Base-by-base conservation (phyloP, 2,113 vertebrate genomes). In the Ailurus styani region DNA sequence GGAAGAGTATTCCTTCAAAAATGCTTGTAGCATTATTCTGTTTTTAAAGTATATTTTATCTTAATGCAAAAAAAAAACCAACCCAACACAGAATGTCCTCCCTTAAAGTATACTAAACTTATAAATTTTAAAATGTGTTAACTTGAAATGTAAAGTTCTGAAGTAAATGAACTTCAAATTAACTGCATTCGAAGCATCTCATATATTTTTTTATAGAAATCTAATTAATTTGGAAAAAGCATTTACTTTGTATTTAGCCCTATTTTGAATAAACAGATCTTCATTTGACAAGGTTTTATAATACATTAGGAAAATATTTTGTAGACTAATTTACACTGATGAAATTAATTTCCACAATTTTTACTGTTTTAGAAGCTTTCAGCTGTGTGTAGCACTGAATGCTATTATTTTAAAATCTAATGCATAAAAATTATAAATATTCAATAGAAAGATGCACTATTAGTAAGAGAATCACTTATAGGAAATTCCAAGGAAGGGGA, bases 1-100 rank as follows among this genome's bases (percentile, higher is more conserved):
- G 18, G 96, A 95, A 94, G 37, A 75, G 23, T 95, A 95, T 90
- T 97, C 88, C 72, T 96, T 97, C 92, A 98, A 96, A 68, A 97
- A 97, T 89, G 72, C 90, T 97, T 62, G 72, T 96, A 97, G 75
- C 29, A 97, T 73, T 77, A 93, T 89, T 93, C 34, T 91, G 47
- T 93, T 97, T 96, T 96, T 21, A 88, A 95, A 91, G n/a, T 85
- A 83, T 13, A 54, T 82, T 91, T 90, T 87, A 72, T 42, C n/a
- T 96, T 25, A 78, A 68, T 79, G 79, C 29, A 66, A 66, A 37
- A 68, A 68, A 68, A 20, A n/a, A 66, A 68, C 3, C 17, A 82
- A 11, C 50, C 31, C 47, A 15, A 31, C 25, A 20, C n/a, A 72
- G 18, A 78, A 29, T 62, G 34, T 81, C 37, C n/a, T 94, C 64